Base-by-base conservation (phyloP, 2,888 invertebrate species). In the Protophormia terraenovae region DNA sequence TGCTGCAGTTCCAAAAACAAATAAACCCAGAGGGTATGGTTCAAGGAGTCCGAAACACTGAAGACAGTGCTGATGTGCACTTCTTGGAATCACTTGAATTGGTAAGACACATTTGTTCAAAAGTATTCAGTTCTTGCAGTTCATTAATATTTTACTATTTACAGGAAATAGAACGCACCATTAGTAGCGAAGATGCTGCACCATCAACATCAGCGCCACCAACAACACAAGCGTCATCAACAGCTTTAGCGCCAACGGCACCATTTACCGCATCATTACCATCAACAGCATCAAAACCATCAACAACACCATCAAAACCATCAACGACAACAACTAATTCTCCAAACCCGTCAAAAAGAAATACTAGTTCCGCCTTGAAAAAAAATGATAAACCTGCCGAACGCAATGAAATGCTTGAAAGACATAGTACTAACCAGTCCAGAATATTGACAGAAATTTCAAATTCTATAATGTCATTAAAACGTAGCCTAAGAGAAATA, bases 1-100 rank as follows among this genome's bases (percentile, higher is more conserved):
- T n/a, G n/a, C n/a, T n/a, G n/a, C 55, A 55, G 41, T 71, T 55
- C 24, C n/a, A 71, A 10, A 71, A 71, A 27, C 55, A 41, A 41
- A 41, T 71, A 55, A 58, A 58, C 14, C 41, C 41, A 14, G 55
- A 50, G 41, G 41, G 55, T 16, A 24, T 22, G 4, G 71, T 58
- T 19, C 71, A 55, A 32, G 38, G 41, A 55, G 55, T 71, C n/a
- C 53, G 1, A 35, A 60, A 10, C 24, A 38, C 19, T 5, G 60
- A 32, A 32, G 60, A n/a, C 60, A 62, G 35, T 35, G 22, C 22
- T 66, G 22, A 14, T 45, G 3, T 66, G 10, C 3, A 41, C 24
- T 19, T 24, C 12, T 24, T 41, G 35, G 35, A 64, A 64, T 19
- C 41, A 14, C 38, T 41, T 41, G 14, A 24, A 22, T n/a, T 41